phyloP scores from a whole-genome alignment of 2,113 vertebrate species.

The Gavialis gangeticus region DNA sequence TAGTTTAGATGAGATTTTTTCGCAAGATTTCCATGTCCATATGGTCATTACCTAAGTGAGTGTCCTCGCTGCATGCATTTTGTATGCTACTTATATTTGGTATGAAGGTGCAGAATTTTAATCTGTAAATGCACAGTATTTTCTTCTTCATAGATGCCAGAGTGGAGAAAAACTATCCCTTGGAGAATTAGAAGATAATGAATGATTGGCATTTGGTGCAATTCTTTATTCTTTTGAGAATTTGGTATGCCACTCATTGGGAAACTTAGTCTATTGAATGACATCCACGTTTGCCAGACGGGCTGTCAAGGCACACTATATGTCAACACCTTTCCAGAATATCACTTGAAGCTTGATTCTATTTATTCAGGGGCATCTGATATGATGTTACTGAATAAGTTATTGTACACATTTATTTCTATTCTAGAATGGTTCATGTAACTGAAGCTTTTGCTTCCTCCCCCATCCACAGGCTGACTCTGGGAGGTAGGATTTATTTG shows the following conservation, averaged over 20 bases:
- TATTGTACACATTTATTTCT: background rate
- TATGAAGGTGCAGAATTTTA: slow-evolving; percentile 20
- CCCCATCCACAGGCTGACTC: background rate
- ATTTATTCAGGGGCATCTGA: slow-evolving; percentile 54
- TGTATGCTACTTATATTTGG: slow-evolving; percentile 3
- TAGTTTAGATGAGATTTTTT: slow-evolving; percentile 32
- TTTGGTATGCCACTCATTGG: slow-evolving; percentile 71
- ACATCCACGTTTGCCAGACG: slow-evolving; percentile 70
- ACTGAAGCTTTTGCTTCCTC: background rate
- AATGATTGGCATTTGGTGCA: slow-evolving; percentile 73
- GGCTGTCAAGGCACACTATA: slow-evolving; percentile 60
- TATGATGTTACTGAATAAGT: slow-evolving; percentile 49
- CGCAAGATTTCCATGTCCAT: background rate
- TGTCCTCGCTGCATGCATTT: background rate
- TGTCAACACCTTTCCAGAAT: slow-evolving; percentile 68
- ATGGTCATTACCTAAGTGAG: background rate
- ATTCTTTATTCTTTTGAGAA: slow-evolving; percentile 77
- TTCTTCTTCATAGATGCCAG: slow-evolving; percentile 45
- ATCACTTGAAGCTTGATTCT: slow-evolving; percentile 49
- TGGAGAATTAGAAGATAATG: slow-evolving; percentile 66
- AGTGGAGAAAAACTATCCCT: slow-evolving; percentile 59
- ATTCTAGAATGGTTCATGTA: background rate
- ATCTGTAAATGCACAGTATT: slow-evolving; percentile 4
- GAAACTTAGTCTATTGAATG: slow-evolving; percentile 69
- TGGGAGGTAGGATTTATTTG: background rate